Evolutionary conservation across 2,797 vertebrate genomes (phyloP).

Genomic region (Sphaeramia orbicularis): DNA sequence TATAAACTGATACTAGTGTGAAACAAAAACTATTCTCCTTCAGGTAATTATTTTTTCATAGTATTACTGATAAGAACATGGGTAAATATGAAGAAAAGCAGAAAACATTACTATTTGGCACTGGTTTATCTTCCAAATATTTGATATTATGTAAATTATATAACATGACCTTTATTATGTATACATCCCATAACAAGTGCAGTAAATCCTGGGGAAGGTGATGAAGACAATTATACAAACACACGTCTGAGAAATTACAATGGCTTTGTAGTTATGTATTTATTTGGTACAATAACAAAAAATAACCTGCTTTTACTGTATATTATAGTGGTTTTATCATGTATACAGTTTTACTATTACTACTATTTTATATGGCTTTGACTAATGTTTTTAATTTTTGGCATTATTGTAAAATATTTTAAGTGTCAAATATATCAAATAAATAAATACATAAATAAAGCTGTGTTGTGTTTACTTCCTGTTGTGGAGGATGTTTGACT

Average conservation of each 20-base stretch:
- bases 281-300: slow-evolving; percentile 6
- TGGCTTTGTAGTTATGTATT: slow-evolving; percentile 42
- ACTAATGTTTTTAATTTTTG: no score
- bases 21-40: background rate
- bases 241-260: slow-evolving; percentile 52
- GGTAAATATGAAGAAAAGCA: slow-evolving; percentile 12
- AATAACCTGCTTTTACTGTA: no score
- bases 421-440: no score
- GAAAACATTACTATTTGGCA: slow-evolving; percentile 26
- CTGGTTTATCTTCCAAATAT: slow-evolving; percentile 44
- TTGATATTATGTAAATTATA: slow-evolving; percentile 93
- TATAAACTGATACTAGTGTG: background rate
- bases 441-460: no score
- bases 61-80: background rate
- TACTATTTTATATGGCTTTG: no score
- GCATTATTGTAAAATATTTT: no score
- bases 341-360: no score
- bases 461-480: no score
- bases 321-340: no score
- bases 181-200: slow-evolving; percentile 51
- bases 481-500: no score
- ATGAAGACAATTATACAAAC: slow-evolving; percentile 48
- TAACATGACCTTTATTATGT: slow-evolving; percentile 95
- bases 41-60: background rate
- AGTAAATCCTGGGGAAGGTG: slow-evolving; percentile 39